Evolutionary conservation across 1,140 invertebrate genomes (phyloP).

Genomic region (Aleiodes sp.): DNA sequence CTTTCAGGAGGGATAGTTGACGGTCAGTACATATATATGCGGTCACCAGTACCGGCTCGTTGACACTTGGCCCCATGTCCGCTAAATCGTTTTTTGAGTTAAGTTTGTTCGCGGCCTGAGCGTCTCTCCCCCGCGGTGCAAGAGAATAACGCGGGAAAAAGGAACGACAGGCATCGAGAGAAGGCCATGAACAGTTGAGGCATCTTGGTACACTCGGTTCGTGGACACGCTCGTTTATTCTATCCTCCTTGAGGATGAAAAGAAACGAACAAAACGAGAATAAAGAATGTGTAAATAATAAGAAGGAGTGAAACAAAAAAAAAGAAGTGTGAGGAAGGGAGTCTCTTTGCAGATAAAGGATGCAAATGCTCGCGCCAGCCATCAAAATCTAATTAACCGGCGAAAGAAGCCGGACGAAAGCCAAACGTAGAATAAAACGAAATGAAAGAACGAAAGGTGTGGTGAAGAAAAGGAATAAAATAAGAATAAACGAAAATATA

Average conservation of each 20-base stretch:
- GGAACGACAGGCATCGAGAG: neutral
- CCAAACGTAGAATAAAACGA: constrained; percentile 28
- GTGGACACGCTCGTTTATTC: constrained; percentile 11
- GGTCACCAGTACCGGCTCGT: constrained; percentile 30
- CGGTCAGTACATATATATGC: constrained; percentile 19
- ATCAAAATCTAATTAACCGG: constrained; percentile 64
- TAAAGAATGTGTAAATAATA: constrained; percentile 15
- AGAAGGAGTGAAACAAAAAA: constrained; percentile 6
- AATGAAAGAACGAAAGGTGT: constrained; percentile 8
- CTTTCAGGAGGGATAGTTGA: constrained; percentile 16
- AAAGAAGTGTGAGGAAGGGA: constrained; percentile 27
- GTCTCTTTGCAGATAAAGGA: constrained; percentile 49
- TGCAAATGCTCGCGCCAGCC: constrained; percentile 62
- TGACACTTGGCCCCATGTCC: constrained; percentile 41
- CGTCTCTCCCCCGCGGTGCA: constrained; percentile 39
- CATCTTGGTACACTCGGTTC: neutral
- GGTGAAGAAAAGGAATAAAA: neutral
- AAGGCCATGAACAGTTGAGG: neutral
- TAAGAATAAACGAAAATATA: constrained; percentile 27
- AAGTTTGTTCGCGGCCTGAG: constrained; percentile 34
- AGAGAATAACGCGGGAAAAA: constrained; percentile 33
- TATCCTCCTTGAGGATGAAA: neutral
- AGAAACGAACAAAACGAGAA: neutral
- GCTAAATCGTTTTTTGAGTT: constrained; percentile 41
- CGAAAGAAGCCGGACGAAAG: constrained; percentile 35